Conservation (phyloP, 2,113 vertebrate genomes). For the Limnothrissa miodon region DNA sequence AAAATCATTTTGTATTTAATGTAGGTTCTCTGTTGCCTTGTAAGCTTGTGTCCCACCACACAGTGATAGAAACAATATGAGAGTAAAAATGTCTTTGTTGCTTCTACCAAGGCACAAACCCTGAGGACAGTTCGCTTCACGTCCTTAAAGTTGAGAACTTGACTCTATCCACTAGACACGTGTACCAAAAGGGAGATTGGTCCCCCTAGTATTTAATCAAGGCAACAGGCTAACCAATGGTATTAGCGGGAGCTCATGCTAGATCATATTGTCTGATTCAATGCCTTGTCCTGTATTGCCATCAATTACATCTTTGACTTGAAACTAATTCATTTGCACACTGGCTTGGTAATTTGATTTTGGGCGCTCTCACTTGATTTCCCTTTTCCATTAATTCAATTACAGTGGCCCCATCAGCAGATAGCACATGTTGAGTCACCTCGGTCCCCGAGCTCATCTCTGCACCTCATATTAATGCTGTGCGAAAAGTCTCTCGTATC, state of each 20-base stretch:
- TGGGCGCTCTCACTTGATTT: slow-evolving; percentile 75
- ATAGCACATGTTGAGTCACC: slow-evolving; percentile 69
- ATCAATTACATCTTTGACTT: slow-evolving; percentile 82
- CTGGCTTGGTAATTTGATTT: slow-evolving; percentile 78
- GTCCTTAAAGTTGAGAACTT: slow-evolving; percentile 29
- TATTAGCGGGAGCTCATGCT: slow-evolving; percentile 66
- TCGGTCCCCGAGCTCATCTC: slow-evolving; percentile 73
- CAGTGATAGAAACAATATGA: not conserved
- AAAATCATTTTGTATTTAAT: not conserved
- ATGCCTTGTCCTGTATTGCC: slow-evolving; percentile 64
- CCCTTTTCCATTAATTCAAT: slow-evolving; percentile 80
- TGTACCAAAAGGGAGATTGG: slow-evolving; percentile 44
- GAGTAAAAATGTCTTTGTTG: slow-evolving; percentile 20
- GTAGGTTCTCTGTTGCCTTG: not conserved
- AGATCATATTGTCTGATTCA: slow-evolving; percentile 74
- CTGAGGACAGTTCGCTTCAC: slow-evolving; percentile 44
- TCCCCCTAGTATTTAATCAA: slow-evolving; percentile 73
- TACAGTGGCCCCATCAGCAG: slow-evolving; percentile 72
- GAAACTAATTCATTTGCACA: slow-evolving; percentile 74
- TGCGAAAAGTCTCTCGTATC: slow-evolving; percentile 60
- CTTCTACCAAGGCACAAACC: slow-evolving; percentile 2
- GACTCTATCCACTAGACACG: slow-evolving; percentile 44
- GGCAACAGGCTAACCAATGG: slow-evolving; percentile 70
- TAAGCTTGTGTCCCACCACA: not conserved
- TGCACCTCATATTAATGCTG: slow-evolving; percentile 66